Conservation (phyloP, 64 coral and sea anemone species). For the Pocillopora damicornis region DNA sequence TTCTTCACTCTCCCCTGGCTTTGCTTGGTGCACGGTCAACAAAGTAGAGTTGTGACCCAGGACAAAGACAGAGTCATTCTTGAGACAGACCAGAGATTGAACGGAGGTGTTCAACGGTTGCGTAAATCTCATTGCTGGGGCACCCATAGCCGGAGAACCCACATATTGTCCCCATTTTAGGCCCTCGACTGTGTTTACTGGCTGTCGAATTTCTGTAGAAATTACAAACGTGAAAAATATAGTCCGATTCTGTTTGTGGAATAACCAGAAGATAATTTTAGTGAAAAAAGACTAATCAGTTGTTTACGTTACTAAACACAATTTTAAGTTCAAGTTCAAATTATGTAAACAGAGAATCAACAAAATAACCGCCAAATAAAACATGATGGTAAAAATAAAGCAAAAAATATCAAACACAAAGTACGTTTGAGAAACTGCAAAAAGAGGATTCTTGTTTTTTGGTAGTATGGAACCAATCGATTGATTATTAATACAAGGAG, state of each 20-base stretch:
- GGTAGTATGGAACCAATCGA: too few relatives aligned
- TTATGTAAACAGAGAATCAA: too few relatives aligned
- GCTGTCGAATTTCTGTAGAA: constrained; percentile 46
- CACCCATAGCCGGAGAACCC: constrained; percentile 65
- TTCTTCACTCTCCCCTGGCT: constrained; percentile 45
- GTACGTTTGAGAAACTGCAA: too few relatives aligned
- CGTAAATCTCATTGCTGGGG: constrained; percentile 44
- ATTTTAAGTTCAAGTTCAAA: too few relatives aligned
- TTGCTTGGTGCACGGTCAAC: constrained; percentile 52
- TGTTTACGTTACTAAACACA: too few relatives aligned
- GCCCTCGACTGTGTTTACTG: constrained; percentile 71
- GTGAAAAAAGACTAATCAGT: neutral
- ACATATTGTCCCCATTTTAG: constrained; percentile 85
- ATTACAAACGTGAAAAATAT: neutral
- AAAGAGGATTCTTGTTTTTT: too few relatives aligned
- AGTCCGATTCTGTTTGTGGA: too few relatives aligned
- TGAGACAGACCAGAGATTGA: constrained; percentile 52
- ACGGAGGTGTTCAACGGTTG: constrained; percentile 56
- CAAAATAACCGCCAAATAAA: too few relatives aligned
- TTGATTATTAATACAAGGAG: too few relatives aligned
- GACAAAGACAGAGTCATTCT: constrained; percentile 57
- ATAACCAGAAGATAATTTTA: too few relatives aligned
- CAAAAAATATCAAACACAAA: too few relatives aligned
- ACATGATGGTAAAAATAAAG: too few relatives aligned
- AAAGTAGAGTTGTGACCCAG: constrained; percentile 65